Evolutionary conservation across 2,797 vertebrate species (phyloP), one percentile per base, ranked within the genome.

Genomic region (Dicrostonyx torquatus): DNA sequence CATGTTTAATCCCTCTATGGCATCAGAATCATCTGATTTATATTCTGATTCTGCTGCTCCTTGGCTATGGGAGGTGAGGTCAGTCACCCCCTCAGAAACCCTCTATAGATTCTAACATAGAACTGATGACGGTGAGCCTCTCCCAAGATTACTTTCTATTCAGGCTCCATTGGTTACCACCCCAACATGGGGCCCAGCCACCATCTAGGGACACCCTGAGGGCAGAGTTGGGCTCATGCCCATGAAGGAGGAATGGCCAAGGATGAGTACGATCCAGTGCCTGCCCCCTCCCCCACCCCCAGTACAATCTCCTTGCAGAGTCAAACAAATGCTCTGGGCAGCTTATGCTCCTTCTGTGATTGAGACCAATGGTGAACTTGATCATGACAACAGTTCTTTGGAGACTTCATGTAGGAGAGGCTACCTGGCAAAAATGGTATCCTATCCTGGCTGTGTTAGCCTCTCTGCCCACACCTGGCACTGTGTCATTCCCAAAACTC

Each of bases 221-320:
- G 68, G 34, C 68, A 82, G 20, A 14, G 13, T 17, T 40, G 14
- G 34, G 40, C 29, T 18, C 20, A 48, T 78, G 2, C 13, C 17
- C 34, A 1, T 31, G 55, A n/a, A 17, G 18, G 5, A 31, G 9
- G 10, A 34, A 62, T 5, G 22, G 26, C 18, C 72, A 72, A 45
- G 40, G 40, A 26, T 66, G 34, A 18, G 29, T 7, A 18, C 60
- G 73, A 72, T 18, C 43, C n/a, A 8, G 17, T 2, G 31, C 20
- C 0, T 5, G 2, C 31, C 8, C 85, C 1, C 0, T n/a, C 5
- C 18, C 18, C 55, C 53, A 1, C 18, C 17, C 53, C 55, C 55
- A 58, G 14, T 58, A 7, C 5, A 1, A 3, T 72, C 45, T 80
- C 73, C 29, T 53, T 15, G 11, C 37, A 29, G 50, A 53, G n/a